A percentile compares a stretch with the other conserved stretches of the same genome.
Conservation (phyloP, 2,797 vertebrate species). For the Potorous gilbertii region DNA sequence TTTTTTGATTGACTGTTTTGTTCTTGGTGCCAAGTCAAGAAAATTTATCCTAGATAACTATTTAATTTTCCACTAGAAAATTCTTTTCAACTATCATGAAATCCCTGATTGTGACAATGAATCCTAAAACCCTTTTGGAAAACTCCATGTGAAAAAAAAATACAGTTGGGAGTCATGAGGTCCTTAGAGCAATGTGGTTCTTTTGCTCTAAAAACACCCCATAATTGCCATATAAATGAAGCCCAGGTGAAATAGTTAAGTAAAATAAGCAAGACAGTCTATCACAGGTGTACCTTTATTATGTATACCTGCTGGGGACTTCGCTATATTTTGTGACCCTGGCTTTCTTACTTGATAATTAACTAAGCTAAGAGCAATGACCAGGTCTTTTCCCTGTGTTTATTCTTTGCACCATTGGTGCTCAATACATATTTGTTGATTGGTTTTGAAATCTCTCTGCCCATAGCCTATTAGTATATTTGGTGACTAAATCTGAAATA, state of each 20-base stretch:
- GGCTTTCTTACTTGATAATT: not conserved
- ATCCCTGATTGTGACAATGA: not conserved
- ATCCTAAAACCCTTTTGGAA: not conserved
- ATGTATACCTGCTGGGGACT: not conserved
- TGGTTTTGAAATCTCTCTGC: not conserved
- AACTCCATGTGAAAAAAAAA: not conserved
- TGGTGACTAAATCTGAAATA: not conserved
- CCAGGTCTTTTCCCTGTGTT: not conserved
- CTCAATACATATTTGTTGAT: not conserved
- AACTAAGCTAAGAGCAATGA: not conserved
- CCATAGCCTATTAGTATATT: not conserved
- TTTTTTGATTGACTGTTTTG: not conserved
- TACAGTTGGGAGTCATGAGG: not conserved
- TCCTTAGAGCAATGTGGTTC: not conserved
- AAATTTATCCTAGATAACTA: not conserved
- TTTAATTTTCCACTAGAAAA: not conserved
- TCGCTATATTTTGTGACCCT: not conserved
- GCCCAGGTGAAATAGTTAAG: not conserved
- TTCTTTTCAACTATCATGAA: not conserved
- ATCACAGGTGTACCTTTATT: not conserved
- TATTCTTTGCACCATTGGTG: not conserved
- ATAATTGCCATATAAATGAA: too few relatives aligned
- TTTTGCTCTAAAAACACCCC: not conserved
- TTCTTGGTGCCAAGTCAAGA: not conserved
- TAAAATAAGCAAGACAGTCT: not conserved